Base-by-base conservation (phyloP, 1,140 invertebrate genomes). In the Neodiprion fabricii region DNA sequence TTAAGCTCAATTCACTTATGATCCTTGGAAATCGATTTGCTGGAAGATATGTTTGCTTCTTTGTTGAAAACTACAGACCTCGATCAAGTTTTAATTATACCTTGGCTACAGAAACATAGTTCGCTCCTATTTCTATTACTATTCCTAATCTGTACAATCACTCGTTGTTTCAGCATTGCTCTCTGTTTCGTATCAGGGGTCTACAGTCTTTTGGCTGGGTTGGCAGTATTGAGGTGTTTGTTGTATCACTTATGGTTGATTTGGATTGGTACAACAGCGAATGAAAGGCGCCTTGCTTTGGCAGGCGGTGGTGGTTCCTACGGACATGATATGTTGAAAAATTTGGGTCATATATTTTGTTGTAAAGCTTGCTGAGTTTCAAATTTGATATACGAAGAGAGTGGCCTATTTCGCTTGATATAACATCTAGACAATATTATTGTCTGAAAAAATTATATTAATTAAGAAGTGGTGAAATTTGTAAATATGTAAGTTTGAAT, bases 171-270 rank as follows among this genome's bases (percentile, higher is more conserved):
- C 79, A 88, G 86, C 78, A 83, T 89, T 47, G 86, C 87, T 14
- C 75, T 89, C 65, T 89, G 86, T 75, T 88, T 89, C 80, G 83
- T 89, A 70, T 86, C 87, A 7, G 84, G 84, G n/a, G 78, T 89
- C 28, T 89, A 89, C 74, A 87, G 87, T 75, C 67, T 89, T 21
- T 49, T 89, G 0, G 78, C 88, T 65, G 87, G 87, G 48, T 48
- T 85, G 65, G 76, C 87, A 48, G 76, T 89, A 48, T 67, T 86
- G 23, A 80, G 77, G 72, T 87, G 85, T 73, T 82, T 89, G 11
- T 23, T 87, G 10, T 87, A 86, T 73, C 88, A 89, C 75, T 74
- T 88, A 8, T 87, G 84, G 84, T 71, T 87, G 10, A 78, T 87
- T 47, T 86, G 81, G 70, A 77, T 84, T 40, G 84, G 85, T 61